These are phyloP conservation scores for Drosophila barbarae DNA, from an alignment of 2,888 invertebrate species.

Conservation along the genomic window DNA sequence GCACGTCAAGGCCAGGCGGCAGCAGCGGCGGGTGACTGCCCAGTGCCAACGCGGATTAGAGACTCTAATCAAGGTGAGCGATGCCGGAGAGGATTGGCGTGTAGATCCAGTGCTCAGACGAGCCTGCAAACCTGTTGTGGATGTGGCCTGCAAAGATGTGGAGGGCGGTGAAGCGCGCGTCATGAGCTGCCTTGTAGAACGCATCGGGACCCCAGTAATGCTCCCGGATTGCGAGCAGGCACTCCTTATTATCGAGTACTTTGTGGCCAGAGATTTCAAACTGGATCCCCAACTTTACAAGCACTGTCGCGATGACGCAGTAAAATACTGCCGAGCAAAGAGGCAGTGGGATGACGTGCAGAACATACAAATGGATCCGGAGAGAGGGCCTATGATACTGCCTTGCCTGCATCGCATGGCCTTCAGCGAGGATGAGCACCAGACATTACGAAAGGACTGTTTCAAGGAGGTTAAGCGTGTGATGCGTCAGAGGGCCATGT, in stretches of 20 bases:
- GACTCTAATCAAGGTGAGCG: slow-evolving; percentile 89
- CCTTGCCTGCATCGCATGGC: slow-evolving; percentile 93
- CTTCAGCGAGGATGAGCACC: slow-evolving; percentile 80
- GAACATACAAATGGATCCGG: slow-evolving; percentile 84
- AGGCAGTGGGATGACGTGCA: slow-evolving; percentile 86
- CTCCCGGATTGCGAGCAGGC: slow-evolving; percentile 93
- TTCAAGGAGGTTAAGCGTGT: slow-evolving; percentile 89
- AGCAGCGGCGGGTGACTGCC: slow-evolving; percentile 84
- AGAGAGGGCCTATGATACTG: slow-evolving; percentile 90
- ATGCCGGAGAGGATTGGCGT: slow-evolving; percentile 97
- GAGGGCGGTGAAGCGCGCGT: slow-evolving; percentile 89
- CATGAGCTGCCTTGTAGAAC: slow-evolving; percentile 96
- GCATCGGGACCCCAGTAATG: slow-evolving; percentile 90
- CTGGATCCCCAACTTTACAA: slow-evolving; percentile 92
- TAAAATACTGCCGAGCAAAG: slow-evolving; percentile 88
- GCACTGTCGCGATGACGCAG: slow-evolving; percentile 93
- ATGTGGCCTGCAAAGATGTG: slow-evolving; percentile 86
- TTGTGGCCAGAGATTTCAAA: slow-evolving; percentile 96
- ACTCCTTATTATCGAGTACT: slow-evolving; percentile 97
- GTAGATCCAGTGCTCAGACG: slow-evolving; percentile 94
- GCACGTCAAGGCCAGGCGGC: slow-evolving; percentile 84
- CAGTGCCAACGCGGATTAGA: slow-evolving; percentile 90
- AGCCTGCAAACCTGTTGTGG: slow-evolving; percentile 92
- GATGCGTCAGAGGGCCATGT: slow-evolving; percentile 94
- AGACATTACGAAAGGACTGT: slow-evolving; percentile 83